Conservation (phyloP, 2,888 invertebrate genomes). For the Netelia fuscicornis region DNA sequence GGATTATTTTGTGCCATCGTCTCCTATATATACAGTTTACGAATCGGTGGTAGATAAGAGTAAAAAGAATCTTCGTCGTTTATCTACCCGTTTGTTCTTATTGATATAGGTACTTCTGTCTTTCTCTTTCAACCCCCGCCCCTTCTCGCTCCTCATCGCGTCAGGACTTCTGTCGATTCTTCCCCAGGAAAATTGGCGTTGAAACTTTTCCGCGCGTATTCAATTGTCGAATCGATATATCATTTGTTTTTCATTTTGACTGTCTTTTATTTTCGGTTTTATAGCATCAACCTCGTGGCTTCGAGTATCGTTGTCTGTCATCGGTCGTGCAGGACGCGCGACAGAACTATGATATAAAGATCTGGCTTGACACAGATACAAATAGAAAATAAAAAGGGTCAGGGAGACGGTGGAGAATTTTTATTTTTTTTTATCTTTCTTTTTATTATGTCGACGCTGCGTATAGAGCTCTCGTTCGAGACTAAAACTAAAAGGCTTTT, state of each 20-base stretch:
- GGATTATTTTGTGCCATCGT: too few species aligned
- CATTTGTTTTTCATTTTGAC: background rate
- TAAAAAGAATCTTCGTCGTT: slow-evolving; percentile 30
- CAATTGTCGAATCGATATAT: background rate
- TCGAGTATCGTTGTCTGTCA: background rate
- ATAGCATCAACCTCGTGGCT: background rate
- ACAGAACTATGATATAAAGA: background rate
- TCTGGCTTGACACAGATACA: slow-evolving; percentile 4
- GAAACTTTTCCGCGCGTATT: background rate
- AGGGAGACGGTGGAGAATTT: slow-evolving; percentile 1
- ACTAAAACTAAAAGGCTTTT: slow-evolving; percentile 47
- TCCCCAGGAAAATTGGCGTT: background rate
- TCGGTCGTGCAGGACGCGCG: slow-evolving; percentile 2
- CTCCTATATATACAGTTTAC: background rate
- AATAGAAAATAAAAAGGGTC: slow-evolving; percentile 16
- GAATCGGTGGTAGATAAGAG: slow-evolving; percentile 4
- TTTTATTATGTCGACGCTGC: slow-evolving; percentile 25
- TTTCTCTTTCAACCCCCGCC: slow-evolving; percentile 5
- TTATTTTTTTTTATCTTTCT: background rate
- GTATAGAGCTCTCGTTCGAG: slow-evolving; percentile 22
- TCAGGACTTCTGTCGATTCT: background rate
- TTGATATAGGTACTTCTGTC: slow-evolving; percentile 29
- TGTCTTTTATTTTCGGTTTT: background rate
- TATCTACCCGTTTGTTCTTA: slow-evolving; percentile 25
- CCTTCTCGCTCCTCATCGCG: background rate